These are phyloP conservation scores for Zaprionus kolodkinae DNA, from an alignment of 1,140 invertebrate species.

Conservation along the genomic window DNA sequence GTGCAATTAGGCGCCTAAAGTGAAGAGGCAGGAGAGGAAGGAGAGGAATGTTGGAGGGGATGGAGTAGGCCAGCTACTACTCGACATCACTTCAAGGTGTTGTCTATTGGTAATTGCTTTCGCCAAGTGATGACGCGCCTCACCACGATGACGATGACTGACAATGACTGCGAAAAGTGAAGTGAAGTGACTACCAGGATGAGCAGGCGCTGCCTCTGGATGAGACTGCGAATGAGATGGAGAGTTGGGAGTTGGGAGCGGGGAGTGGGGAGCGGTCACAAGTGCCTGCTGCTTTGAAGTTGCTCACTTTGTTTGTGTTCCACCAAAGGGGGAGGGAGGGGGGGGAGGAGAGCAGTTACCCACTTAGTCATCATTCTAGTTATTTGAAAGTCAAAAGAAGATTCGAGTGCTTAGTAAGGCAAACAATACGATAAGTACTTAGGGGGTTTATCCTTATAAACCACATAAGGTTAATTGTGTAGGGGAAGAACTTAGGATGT, in stretches of 20 bases:
- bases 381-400: slow-evolving; percentile 32
- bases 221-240: slow-evolving; percentile 9
- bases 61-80: slow-evolving; percentile 1
- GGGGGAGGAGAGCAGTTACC: not conserved
- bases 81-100: slow-evolving; percentile 33
- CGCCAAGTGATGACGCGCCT: slow-evolving; percentile 34
- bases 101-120: slow-evolving; percentile 45
- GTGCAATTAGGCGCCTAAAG: slow-evolving; percentile 77
- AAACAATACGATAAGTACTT: slow-evolving; percentile 4
- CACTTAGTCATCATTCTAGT: slow-evolving; percentile 32
- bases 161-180: slow-evolving; percentile 15
- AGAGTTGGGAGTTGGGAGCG: not conserved
- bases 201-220: not conserved
- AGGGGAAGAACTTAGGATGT: not conserved
- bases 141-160: slow-evolving; percentile 1
- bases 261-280: not conserved
- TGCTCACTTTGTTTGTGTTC: slow-evolving; percentile 25
- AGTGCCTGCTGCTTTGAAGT: slow-evolving; percentile 31
- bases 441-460: not conserved
- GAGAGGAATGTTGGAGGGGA: not conserved
- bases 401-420: slow-evolving; percentile 14
- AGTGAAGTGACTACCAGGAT: not conserved
- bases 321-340: not conserved
- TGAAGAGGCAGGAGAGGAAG: slow-evolving; percentile 34
- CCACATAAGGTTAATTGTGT: slow-evolving; percentile 1